Base-by-base conservation (phyloP, 2,113 vertebrate genomes). In the Cygnus atratus region DNA sequence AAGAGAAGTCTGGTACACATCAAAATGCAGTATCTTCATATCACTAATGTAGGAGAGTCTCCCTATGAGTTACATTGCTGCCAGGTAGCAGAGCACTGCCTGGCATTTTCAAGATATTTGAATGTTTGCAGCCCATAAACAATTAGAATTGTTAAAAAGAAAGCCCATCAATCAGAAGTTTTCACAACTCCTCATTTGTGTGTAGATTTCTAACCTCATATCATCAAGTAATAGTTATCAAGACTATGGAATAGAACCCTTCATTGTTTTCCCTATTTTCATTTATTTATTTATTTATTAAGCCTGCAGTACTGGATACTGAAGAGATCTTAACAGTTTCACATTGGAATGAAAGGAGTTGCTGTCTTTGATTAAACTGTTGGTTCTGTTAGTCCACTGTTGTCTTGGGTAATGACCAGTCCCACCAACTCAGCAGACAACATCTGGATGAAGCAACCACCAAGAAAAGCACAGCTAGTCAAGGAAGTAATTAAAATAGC, bases 151-250 rank as follows among this genome's bases (percentile, higher is more conserved):
- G 19, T 71, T 84, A 92, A 74, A 85, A 67, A 86, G 41, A 90
- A 37, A 85, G 48, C 52, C 31, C 22, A 86, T 87, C 84, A 87
- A 39, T 80, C 71, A 91, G 43, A 93, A 80, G 19, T 58, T 90
- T 96, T 94, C 77, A 66, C 61, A 76, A 90, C 43, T 88, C 14
- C 63, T 88, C 35, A 84, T 79, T 70, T 85, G 15, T 76, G 71
- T 84, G 66, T 44, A 88, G 63, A 86, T 88, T 90, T 91, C 46
- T 87, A 88, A 81, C 33, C 29, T 84, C 24, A 20, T 61, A 48
- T 65, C 91, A 44, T 90, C 57, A 92, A 84, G 80, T 78, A 81
- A 73, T n/a, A 86, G 46, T 65, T 63, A 79, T 50, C 46, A 29
- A 39, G 17, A 77, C 12, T 76, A 44, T 61, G 62, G 94, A 92